Percentiles rank a stretch among this genome's conserved stretches.
phyloP scores from a whole-genome alignment of 2,888 invertebrate genomes.

The Agrotis clavis region DNA sequence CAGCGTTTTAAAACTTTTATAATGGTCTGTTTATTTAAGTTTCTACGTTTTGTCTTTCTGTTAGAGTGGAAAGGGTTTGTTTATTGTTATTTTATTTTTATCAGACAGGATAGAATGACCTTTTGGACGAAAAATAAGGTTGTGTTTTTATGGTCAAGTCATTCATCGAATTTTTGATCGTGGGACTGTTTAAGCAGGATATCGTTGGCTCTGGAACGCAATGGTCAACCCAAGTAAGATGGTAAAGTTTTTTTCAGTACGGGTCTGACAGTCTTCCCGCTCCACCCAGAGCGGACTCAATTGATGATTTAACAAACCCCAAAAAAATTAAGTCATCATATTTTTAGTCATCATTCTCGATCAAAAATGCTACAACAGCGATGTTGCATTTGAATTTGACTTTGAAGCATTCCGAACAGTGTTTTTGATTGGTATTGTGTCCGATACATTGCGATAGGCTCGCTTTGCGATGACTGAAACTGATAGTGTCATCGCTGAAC shows the following conservation, averaged over 20 bases:
- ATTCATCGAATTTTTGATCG: no score
- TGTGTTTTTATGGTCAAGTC: neutral
- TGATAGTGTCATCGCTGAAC: slow-evolving; percentile 46
- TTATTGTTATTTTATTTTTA: slow-evolving; percentile 37
- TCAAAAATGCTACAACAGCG: slow-evolving; percentile 5
- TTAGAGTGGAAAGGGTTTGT: slow-evolving; percentile 14
- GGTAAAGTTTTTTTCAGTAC: no score
- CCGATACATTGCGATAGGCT: slow-evolving; percentile 27
- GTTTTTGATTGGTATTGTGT: slow-evolving; percentile 42
- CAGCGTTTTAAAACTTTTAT: slow-evolving; percentile 67
- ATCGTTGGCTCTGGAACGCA: no score
- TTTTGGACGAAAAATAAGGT: neutral
- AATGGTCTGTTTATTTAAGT: slow-evolving; percentile 66
- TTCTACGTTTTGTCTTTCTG: slow-evolving; percentile 60
- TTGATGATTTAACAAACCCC: no score
- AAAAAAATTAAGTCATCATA: no score
- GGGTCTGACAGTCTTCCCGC: no score
- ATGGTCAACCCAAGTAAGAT: no score
- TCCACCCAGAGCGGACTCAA: no score
- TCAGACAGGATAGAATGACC: neutral
- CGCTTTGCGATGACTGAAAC: slow-evolving; percentile 28
- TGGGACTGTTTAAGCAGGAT: no score
- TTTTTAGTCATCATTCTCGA: slow-evolving; percentile 20
- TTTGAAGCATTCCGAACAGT: slow-evolving; percentile 8
- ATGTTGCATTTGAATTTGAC: slow-evolving; percentile 16